Evolutionary conservation across 2,888 invertebrate genomes (phyloP).

Genomic region (Lithodes maja): DNA sequence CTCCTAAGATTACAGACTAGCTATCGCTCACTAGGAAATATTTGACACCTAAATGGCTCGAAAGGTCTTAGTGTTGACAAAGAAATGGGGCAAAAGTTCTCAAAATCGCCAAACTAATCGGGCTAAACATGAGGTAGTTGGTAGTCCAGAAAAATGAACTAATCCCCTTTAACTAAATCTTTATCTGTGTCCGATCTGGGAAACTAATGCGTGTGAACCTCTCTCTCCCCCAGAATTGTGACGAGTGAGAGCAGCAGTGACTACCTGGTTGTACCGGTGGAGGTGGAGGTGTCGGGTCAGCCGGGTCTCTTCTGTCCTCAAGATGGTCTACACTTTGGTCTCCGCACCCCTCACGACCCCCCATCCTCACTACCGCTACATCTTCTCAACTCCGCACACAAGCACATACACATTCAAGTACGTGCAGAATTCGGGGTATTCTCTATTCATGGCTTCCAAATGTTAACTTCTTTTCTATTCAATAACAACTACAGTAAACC

Average conservation of each 20-base stretch:
- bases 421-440: not conserved
- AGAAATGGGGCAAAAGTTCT: too few species aligned
- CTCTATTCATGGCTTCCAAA: too few species aligned
- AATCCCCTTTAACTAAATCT: too few species aligned
- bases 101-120: too few species aligned
- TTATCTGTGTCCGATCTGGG: too few species aligned
- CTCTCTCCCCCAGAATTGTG: slow-evolving; percentile 54
- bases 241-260: slow-evolving; percentile 74
- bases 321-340: slow-evolving; percentile 87
- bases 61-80: too few species aligned
- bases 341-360: slow-evolving; percentile 83
- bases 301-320: slow-evolving; percentile 87
- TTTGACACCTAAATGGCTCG: too few species aligned
- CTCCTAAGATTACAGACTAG: too few species aligned
- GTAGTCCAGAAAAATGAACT: too few species aligned
- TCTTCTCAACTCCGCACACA: slow-evolving; percentile 82
- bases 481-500: not conserved
- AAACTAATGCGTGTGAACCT: too few species aligned
- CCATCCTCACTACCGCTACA: slow-evolving; percentile 80
- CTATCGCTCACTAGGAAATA: too few species aligned
- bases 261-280: slow-evolving; percentile 86
- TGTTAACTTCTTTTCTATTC: not conserved
- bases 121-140: too few species aligned
- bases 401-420: slow-evolving; percentile 82
- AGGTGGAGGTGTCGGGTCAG: slow-evolving; percentile 84